Evolutionary conservation across 2,797 vertebrate genomes (phyloP).

Genomic region (Odontamblyopus lacepedii): DNA sequence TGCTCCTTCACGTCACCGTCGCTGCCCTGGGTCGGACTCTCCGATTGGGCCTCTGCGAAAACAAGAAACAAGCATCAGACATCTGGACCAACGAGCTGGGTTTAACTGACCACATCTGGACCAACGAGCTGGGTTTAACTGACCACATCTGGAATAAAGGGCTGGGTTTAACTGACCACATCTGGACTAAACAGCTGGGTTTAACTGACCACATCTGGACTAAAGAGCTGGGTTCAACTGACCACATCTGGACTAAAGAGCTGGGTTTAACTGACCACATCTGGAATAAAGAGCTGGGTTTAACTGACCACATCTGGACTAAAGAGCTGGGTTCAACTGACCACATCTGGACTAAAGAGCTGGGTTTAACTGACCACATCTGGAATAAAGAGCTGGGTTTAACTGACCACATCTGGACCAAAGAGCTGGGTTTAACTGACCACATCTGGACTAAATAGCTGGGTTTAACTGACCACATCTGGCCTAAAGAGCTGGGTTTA

Average conservation of each 20-base stretch:
- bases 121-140: not conserved
- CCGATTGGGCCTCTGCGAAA: not conserved
- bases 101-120: not conserved
- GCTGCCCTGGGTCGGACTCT: conserved; percentile 1
- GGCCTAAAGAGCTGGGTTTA: no score
- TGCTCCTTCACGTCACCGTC: not conserved
- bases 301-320: not conserved
- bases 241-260: not conserved
- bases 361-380: not conserved
- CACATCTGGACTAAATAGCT: no score
- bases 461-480: no score
- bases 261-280: not conserved
- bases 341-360: not conserved
- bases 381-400: not conserved
- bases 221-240: not conserved
- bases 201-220: no score
- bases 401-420: not conserved
- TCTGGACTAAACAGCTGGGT: no score
- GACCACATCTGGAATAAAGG: not conserved
- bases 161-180: not conserved
- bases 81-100: not conserved
- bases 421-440: not conserved
- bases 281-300: not conserved
- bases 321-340: no score
- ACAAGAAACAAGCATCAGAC: not conserved